Base-by-base conservation (phyloP, 2,888 invertebrate genomes). In the Adela reaumurella region DNA sequence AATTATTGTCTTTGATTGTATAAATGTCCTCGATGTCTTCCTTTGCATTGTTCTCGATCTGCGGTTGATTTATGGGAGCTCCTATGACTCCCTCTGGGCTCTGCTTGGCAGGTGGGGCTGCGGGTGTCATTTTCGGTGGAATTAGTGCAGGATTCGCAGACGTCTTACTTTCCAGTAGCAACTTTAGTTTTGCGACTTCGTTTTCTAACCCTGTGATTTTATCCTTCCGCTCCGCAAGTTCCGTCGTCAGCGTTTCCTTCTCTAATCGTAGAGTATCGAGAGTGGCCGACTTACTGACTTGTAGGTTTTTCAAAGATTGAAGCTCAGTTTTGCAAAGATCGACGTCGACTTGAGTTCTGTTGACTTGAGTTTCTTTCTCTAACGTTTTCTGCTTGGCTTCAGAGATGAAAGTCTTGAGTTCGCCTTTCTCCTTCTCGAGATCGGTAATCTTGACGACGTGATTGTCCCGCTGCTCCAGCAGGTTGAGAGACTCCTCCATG, bases 1-100 rank as follows among this genome's bases (percentile, higher is more conserved):
- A 24, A 14, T 19, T 45, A 14, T 45, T 19, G 29, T 74, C 74
- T 60, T 70, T 74, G 17, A 71, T 51, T 11, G 59, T 65, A 63
- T 76, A 74, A 1, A 63, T 60, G 49, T 80, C 79, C 52, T 79
- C 80, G n/a, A 77, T 62, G 51, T 78, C 79, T 57, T 79, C 80
- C 53, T 76, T 76, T 20, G 79, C 80, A 66, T 74, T 67, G 60
- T 76, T 74, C 47, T 78, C 77, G 46, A 74, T 53, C 2, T 65
- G 68, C 35, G 70, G 76, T 46, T 77, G 77, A 53, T 74, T 68
- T 1, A 72, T 58, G 18, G 67, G 68, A 3, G 50, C 69, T 65
- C 35, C 68, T 63, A 8, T 61, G 62, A 55, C 68, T 74, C 17
- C 76, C 54, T 0, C 66, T 3, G 73, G 63, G 48, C 74, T 77